Base-by-base conservation (phyloP, 2,113 vertebrate genomes). In the Melanerpes aurifrons region DNA sequence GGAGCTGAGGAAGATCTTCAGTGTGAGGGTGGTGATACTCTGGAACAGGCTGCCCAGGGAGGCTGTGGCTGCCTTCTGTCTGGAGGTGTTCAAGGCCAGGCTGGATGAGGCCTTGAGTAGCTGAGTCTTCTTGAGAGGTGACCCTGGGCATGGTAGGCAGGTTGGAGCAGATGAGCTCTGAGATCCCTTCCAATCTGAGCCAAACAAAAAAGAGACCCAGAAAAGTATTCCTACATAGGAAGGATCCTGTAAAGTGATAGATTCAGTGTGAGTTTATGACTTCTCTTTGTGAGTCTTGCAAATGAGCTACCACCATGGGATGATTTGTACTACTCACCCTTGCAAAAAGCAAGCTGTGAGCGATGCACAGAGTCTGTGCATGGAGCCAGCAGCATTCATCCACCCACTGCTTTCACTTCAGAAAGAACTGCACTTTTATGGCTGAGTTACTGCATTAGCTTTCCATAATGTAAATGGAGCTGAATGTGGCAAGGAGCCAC, bases 371-470 rank as follows among this genome's bases (percentile, higher is more conserved):
- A 82, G 54, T n/a, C 9, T 20, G 11, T 21, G 29, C 66, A 28
- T 3, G 50, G 78, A 89, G 62, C 32, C 73, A 71, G 72, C 35
- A 66, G 81, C 56, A 92, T 76, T 76, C 84, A 35, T 74, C 67
- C 90, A 64, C 22, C 80, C 72, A 64, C 4, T 14, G 3, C 66
- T 15, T 63, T 80, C 6, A 40, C 56, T 90, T 82, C 29, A 56
- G 79, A 74, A 83, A 26, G 48, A 53, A 69, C 22, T 59, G 53
- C 68, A 59, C 74, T 93, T 95, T 93, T 87, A 87, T 94, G 58
- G 82, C 84, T 47, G 76, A 40, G n/a, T 45, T 63, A 48, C 80
- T 95, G 89, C 54, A 50, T 62, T 78, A 63, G n/a, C 63, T 93
- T 86, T 92, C 74, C 40, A 20, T 58, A 85, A 71, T 88, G 81